phyloP scores from a whole-genome alignment of 2,113 vertebrate genomes.

The Grallaria varia region DNA sequence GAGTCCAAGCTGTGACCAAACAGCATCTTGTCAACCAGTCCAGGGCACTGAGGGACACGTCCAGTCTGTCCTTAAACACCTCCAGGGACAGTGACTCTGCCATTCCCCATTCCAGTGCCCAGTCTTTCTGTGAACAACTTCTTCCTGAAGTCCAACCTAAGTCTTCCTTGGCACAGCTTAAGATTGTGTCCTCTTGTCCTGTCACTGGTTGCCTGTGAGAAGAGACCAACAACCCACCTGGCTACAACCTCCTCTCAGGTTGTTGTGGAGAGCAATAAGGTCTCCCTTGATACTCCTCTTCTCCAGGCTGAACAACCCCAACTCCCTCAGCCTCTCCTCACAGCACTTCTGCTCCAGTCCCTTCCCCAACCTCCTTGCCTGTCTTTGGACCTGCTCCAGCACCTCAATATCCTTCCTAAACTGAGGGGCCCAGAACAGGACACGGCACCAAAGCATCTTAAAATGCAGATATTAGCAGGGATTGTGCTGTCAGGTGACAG shows the following conservation, averaged over 20 bases:
- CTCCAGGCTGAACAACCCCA: background rate
- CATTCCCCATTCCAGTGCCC: background rate
- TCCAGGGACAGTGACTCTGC: background rate
- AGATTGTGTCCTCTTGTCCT: background rate
- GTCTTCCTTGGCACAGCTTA: background rate
- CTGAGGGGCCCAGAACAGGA: background rate
- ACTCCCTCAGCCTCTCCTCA: background rate
- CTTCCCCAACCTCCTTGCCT: background rate
- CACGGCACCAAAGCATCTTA: background rate
- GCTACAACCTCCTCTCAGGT: background rate
- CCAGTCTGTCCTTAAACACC: background rate
- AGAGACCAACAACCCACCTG: background rate
- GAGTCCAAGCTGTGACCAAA: background rate
- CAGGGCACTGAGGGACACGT: background rate
- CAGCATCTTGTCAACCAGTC: background rate
- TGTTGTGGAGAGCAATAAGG: background rate
- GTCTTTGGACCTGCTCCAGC: background rate
- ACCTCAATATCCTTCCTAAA: background rate
- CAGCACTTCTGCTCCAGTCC: background rate
- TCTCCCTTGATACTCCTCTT: background rate
- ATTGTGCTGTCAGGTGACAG: background rate
- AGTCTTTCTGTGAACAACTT: background rate
- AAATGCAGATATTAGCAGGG: background rate
- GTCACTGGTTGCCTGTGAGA: background rate
- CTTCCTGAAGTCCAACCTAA: background rate